Base-by-base conservation (phyloP, 2,888 invertebrate species). In the Megalurothrips usitatus region DNA sequence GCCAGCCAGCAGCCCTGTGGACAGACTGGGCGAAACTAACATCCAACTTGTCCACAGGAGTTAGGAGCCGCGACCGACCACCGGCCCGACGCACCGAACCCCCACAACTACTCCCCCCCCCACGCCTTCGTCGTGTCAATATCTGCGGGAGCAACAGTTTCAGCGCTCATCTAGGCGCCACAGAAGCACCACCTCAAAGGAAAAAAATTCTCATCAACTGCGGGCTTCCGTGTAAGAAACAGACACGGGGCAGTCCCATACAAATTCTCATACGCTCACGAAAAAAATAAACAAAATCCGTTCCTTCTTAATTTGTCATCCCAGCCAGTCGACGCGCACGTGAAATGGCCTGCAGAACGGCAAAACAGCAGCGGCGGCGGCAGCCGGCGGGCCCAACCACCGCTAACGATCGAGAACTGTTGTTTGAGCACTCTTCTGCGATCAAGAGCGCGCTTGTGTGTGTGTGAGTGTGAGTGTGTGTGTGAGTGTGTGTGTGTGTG, bases 41-140 rank as follows among this genome's bases (percentile, higher is more conserved):
- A 75, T 75, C 68, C 68, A 75, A 75, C 68, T 75, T 75, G 68
- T 75, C 68, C 26, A 75, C 68, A 23, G 68, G 68, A 75, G 68
- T 75, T 75, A 26, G 68, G 68, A 12, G 23, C 10, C 58, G 58
- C 58, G 34, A 43, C 34, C 34, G 6, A 43, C 34, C 34, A 43
- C 34, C 34, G 34, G 6, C 34, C 34, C 34, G 34, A 43, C 34
- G 34, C 34, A 43, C 34, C 34, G 3, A 43, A 43, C 34, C 34
- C 34, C 3, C 34, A n/a, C 34, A 43, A 43, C 34, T 43, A 43
- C 34, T 6, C 34, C 34, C 34, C 34, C 34, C 34, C 34, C 17
- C 19, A 58, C 34, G 3, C 34, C 34, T 43, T 6, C 34, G 34
- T 43, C 34, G 58, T 58, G 58, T 58, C 58, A 58, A 58, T 58